Evolutionary conservation across 2,113 vertebrate genomes (phyloP).

Genomic region (Leuciscus idus): DNA sequence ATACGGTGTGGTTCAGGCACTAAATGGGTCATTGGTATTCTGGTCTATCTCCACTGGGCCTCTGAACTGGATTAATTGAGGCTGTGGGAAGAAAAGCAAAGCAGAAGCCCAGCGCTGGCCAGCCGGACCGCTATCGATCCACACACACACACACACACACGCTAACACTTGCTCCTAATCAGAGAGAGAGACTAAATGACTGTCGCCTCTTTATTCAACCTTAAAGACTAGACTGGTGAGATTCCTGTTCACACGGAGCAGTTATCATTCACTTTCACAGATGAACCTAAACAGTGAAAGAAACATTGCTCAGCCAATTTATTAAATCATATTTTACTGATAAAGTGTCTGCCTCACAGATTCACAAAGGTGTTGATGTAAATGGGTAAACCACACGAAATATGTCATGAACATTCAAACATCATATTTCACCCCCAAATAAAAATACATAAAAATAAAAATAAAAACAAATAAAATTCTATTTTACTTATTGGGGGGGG

Average conservation of each 20-base stretch:
- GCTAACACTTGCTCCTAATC: constrained; percentile 14
- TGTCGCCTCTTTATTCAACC: constrained; percentile 2
- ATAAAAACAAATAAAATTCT: not conserved
- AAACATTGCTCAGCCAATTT: not conserved
- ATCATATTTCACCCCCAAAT: not conserved
- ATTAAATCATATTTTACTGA: not conserved
- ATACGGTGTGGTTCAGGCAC: constrained; percentile 49
- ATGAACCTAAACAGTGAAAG: not conserved
- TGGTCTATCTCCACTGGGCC: constrained; percentile 62
- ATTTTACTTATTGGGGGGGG: not conserved
- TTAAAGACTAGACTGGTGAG: not conserved
- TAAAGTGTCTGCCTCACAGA: not conserved
- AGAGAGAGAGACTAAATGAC: constrained; percentile 28
- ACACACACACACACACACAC: not conserved
- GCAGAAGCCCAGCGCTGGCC: constrained; percentile 67
- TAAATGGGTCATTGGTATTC: constrained; percentile 78
- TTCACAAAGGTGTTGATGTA: not conserved
- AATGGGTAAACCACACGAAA: not conserved
- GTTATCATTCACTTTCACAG: constrained; percentile 1
- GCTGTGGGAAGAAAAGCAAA: constrained; percentile 74
- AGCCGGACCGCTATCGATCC: constrained; percentile 30
- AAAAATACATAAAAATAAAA: not conserved
- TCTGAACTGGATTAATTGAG: constrained; percentile 76
- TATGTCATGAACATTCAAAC: no score
- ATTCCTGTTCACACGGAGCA: not conserved